Conservation (phyloP, 2,113 vertebrate genomes). For the Tupaia chinensis region DNA sequence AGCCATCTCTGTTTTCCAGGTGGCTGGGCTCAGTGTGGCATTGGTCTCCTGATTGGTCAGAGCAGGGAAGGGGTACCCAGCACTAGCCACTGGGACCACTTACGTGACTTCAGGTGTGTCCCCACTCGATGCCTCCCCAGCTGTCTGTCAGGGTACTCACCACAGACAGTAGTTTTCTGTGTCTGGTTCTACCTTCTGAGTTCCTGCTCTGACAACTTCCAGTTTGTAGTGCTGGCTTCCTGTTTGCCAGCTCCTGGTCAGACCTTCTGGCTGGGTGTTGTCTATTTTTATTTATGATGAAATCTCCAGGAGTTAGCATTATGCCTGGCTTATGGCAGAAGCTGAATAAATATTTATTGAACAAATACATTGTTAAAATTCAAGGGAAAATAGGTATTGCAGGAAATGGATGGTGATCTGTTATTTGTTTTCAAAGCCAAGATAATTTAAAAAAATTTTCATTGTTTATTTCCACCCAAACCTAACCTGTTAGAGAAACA, state of each 20-base stretch:
- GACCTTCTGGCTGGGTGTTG: not conserved
- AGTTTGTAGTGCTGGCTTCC: not conserved
- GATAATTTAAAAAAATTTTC: constrained; percentile 47
- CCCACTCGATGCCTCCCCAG: not conserved
- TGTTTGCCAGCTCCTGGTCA: not conserved
- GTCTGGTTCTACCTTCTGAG: not conserved
- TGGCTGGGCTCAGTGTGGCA: not conserved
- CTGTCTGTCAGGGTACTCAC: not conserved
- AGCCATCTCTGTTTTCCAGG: not conserved
- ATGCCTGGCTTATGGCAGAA: not conserved
- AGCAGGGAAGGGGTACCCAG: not conserved
- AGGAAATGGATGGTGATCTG: not conserved
- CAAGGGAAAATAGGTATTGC: not conserved
- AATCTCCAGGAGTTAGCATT: not conserved
- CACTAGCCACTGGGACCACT: not conserved
- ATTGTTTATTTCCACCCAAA: constrained; percentile 56
- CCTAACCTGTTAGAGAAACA: constrained; percentile 29
- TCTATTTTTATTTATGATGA: constrained; percentile 1
- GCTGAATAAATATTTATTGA: not conserved
- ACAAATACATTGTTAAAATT: not conserved
- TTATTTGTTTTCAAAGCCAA: constrained; percentile 46
- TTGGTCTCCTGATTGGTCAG: not conserved
- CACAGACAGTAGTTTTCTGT: not conserved
- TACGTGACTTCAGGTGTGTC: too few relatives aligned
- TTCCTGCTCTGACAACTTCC: not conserved